Evolutionary conservation across 2,797 vertebrate species (phyloP).

Genomic region (Coregonus sp.): DNA sequence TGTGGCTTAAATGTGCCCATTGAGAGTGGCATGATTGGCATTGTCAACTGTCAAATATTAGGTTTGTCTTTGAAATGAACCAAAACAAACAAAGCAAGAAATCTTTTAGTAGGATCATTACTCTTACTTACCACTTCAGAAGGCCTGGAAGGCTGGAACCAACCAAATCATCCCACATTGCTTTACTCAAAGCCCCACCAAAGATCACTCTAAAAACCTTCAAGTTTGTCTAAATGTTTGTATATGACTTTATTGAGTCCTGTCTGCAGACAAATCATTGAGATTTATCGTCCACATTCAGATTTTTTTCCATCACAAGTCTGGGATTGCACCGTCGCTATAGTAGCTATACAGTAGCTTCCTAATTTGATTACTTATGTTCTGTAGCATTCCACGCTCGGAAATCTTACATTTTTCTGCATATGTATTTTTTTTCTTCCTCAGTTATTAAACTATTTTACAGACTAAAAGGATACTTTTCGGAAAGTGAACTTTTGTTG

Average conservation of each 20-base stretch:
- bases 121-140: constrained; percentile 43
- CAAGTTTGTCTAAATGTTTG: constrained; percentile 6
- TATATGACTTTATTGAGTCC: constrained; percentile 7
- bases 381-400: constrained; percentile 3
- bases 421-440: constrained; percentile 42
- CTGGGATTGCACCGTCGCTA: neutral
- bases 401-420: constrained; percentile 47
- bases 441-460: constrained; percentile 58
- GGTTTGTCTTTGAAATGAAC: constrained; percentile 11
- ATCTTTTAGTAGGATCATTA: constrained; percentile 29
- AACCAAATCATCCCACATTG: constrained; percentile 13
- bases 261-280: constrained; percentile 17
- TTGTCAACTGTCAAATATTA: constrained; percentile 15
- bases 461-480: constrained; percentile 53
- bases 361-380: neutral
- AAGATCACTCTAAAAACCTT: constrained; percentile 34
- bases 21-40: neutral
- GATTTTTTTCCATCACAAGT: neutral
- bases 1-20: constrained; percentile 14
- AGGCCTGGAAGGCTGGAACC: constrained; percentile 11
- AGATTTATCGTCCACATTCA: neutral
- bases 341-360: neutral
- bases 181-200: constrained; percentile 23
- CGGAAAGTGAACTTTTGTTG: constrained; percentile 40
- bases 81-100: constrained; percentile 4